Evolutionary conservation across 2,113 vertebrate genomes (phyloP).

Genomic region (Zingel zingel): DNA sequence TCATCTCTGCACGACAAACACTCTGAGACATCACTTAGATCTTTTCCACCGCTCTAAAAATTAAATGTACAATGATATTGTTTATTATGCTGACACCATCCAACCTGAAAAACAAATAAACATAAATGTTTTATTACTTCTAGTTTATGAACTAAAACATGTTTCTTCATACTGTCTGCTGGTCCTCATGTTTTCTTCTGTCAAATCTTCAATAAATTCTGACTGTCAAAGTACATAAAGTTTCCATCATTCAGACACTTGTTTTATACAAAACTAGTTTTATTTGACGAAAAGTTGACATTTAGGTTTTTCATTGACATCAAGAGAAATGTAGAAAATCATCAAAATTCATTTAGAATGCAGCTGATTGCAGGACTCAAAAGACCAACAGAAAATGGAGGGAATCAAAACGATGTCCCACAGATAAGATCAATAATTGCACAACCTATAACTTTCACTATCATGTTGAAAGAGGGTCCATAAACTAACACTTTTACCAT

Average conservation of each 20-base stretch:
- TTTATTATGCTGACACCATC: constrained; percentile 21
- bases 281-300: constrained; percentile 86
- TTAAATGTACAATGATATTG: constrained; percentile 2
- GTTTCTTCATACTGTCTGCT: constrained; percentile 36
- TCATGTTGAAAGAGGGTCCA: background rate
- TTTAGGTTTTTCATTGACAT: constrained; percentile 69
- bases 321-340: constrained; percentile 66
- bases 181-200: constrained; percentile 38
- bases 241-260: background rate
- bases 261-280: constrained; percentile 87
- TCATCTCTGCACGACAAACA: background rate
- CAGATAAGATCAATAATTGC: constrained; percentile 9
- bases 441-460: background rate
- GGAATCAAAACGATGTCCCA: constrained; percentile 2
- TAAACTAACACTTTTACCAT: background rate
- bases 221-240: background rate
- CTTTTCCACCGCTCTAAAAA: constrained; percentile 20
- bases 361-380: constrained; percentile 2
- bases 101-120: background rate
- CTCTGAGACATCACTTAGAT: background rate
- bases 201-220: constrained; percentile 64
- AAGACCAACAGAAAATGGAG: background rate
- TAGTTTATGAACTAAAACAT: background rate
- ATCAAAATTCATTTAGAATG: constrained; percentile 49
- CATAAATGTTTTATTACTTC: constrained; percentile 35